A percentile compares a stretch with the other conserved stretches of the same genome.
These are phyloP conservation scores for Caenorhabditis afra DNA, from an alignment of 2,888 invertebrate species.

Conservation along the genomic window DNA sequence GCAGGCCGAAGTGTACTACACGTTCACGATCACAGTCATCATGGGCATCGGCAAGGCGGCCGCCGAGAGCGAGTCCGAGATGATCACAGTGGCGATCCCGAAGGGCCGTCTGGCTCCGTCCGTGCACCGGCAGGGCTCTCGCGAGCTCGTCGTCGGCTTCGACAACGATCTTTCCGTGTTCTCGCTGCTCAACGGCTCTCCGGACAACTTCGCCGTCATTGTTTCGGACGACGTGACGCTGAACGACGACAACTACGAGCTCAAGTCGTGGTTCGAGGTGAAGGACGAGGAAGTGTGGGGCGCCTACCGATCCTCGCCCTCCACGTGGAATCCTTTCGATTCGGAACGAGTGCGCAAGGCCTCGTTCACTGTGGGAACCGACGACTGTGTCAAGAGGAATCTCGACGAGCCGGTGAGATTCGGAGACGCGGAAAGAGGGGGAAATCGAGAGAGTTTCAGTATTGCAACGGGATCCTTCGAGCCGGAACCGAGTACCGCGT, in stretches of 20 bases:
- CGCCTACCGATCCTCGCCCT: slow-evolving; percentile 72
- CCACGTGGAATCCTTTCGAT: slow-evolving; percentile 75
- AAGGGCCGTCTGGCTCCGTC: slow-evolving; percentile 65
- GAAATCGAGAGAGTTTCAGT: slow-evolving; percentile 65
- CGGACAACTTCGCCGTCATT: slow-evolving; percentile 78
- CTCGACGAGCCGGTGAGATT: slow-evolving; percentile 75
- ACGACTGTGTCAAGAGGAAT: slow-evolving; percentile 76
- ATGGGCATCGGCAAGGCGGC: slow-evolving; percentile 75
- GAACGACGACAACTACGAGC: slow-evolving; percentile 77
- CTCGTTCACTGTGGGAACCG: slow-evolving; percentile 75
- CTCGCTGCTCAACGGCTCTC: slow-evolving; percentile 75
- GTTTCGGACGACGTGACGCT: slow-evolving; percentile 75
- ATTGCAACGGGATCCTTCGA: slow-evolving; percentile 77
- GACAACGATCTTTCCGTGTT: slow-evolving; percentile 77
- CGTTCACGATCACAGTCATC: slow-evolving; percentile 79
- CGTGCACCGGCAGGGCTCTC: slow-evolving; percentile 74
- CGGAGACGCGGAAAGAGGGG: too few species aligned
- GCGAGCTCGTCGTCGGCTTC: slow-evolving; percentile 75
- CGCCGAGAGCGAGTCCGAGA: slow-evolving; percentile 78
- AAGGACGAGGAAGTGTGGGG: slow-evolving; percentile 74
- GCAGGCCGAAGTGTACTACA: slow-evolving; percentile 77
- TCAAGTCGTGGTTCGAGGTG: slow-evolving; percentile 78
- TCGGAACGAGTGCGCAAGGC: slow-evolving; percentile 64
- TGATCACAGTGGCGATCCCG: slow-evolving; percentile 76
- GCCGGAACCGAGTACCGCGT: slow-evolving; percentile 76